Evolutionary conservation across 1,140 invertebrate species (phyloP), one percentile per base, ranked within the genome.

Genomic region (Scaptodrosophila lebanonensis): DNA sequence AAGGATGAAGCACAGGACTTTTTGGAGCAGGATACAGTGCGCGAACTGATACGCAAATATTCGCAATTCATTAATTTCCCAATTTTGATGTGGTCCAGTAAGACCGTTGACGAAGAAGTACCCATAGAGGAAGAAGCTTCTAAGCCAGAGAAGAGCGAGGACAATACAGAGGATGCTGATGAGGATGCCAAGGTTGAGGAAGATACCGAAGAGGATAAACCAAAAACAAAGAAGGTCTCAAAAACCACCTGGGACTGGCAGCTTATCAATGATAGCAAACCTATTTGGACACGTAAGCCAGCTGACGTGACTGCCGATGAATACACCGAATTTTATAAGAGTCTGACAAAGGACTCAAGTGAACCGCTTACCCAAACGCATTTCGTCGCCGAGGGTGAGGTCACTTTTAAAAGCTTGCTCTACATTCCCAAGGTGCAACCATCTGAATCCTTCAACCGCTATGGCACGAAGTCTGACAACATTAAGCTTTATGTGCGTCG

Each of bases 41-140:
- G 93, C 65, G 92, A 93, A 60, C 88, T 99, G 3, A 93, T 99
- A 17, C 95, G 95, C 86, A 99, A 99, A 88, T 99, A 99, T 88
- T 98, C 96, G 1, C 98, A 99, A 89, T 99, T 99, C 88, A 99
- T 99, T 73, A 99, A 99, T 88, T 99, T 99, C 90, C 95, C 96
- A 12, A 99, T 99, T 79, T 96, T 96, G 86, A 87, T 99, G 75
- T 99, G 98, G 98, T 91, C 93, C 29, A 97, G 95, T 86, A 98
- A 95, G 88, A 96, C 94, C 15, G 91, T 98, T 60, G 92, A 95
- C 53, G 95, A 96, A 39, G 95, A 97, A 84, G 94, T 95, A 83
- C 90, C 92, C 7, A 82, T 91, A 42, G 93, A 93, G 44, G 89
- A 89, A 25, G 86, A 83, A 25, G 60, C 72, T 9, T 71, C 79